phyloP scores from a whole-genome alignment of 2,888 invertebrate species.

The Pachymerium ferrugineum region DNA sequence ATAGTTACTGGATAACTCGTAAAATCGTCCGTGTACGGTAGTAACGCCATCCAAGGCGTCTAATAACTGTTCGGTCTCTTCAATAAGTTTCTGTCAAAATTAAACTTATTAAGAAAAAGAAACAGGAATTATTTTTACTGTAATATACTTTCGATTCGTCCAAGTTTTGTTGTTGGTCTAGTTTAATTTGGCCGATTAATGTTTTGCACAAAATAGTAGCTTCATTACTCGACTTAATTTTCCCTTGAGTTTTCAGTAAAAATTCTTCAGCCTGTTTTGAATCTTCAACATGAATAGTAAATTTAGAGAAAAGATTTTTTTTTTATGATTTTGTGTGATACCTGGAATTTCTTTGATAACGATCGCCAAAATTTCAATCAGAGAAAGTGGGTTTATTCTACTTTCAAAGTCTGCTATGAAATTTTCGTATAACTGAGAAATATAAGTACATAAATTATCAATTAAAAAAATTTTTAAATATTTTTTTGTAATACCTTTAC shows the following conservation, averaged over 20 bases:
- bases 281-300: conserved; percentile 50
- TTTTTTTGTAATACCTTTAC: conserved; percentile 53
- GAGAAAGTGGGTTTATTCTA: conserved; percentile 87
- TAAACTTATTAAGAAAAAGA: neutral
- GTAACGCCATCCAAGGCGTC: conserved; percentile 89
- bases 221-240: conserved; percentile 78
- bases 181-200: conserved; percentile 54
- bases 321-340: conserved; percentile 4
- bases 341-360: conserved; percentile 63
- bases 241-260: conserved; percentile 78
- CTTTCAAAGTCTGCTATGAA: conserved; percentile 91
- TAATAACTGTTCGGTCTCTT: conserved; percentile 74
- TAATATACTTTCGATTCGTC: conserved; percentile 47
- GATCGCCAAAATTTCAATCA: conserved; percentile 78
- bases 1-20: conserved; percentile 84
- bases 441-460: neutral
- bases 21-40: conserved; percentile 88
- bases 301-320: neutral
- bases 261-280: conserved; percentile 80
- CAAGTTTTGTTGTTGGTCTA: conserved; percentile 47
- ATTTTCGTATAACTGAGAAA: conserved; percentile 68
- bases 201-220: conserved; percentile 85
- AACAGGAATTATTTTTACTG: neutral
- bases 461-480: neutral
- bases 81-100: conserved; percentile 62